Conservation (phyloP, 2,797 vertebrate species). For the Rhinichthys osculus region DNA sequence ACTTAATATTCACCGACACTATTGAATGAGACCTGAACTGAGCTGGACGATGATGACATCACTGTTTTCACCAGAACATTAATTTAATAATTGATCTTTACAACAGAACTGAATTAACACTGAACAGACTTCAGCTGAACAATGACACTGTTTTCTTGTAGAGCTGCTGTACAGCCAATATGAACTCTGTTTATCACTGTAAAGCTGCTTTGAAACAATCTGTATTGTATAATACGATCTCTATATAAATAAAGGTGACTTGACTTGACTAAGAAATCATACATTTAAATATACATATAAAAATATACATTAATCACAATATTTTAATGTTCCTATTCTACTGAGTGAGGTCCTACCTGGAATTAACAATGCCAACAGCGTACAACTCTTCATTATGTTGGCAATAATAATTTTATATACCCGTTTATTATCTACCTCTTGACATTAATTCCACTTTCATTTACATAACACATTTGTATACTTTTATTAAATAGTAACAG, state of each 20-base stretch:
- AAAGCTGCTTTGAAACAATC: neutral
- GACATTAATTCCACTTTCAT: neutral
- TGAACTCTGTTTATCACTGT: neutral
- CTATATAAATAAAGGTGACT: neutral
- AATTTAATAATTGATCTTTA: too few species aligned
- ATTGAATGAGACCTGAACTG: too few species aligned
- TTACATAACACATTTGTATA: neutral
- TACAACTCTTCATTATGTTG: neutral
- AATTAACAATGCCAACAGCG: neutral
- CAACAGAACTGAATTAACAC: too few species aligned
- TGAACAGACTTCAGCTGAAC: too few species aligned
- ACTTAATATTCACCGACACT: too few species aligned
- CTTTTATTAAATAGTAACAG: too few species aligned
- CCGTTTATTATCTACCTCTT: neutral
- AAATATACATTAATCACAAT: neutral
- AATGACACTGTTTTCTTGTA: too few species aligned
- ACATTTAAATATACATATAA: too few species aligned
- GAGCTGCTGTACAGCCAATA: too few species aligned
- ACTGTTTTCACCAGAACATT: too few species aligned
- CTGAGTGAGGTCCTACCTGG: neutral
- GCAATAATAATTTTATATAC: neutral
- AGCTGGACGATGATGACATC: too few species aligned
- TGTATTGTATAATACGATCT: neutral
- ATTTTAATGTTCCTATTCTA: neutral
- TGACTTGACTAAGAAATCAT: neutral